Evolutionary conservation across 2,797 vertebrate species (phyloP).

Genomic region (Acipenser ruthenus): DNA sequence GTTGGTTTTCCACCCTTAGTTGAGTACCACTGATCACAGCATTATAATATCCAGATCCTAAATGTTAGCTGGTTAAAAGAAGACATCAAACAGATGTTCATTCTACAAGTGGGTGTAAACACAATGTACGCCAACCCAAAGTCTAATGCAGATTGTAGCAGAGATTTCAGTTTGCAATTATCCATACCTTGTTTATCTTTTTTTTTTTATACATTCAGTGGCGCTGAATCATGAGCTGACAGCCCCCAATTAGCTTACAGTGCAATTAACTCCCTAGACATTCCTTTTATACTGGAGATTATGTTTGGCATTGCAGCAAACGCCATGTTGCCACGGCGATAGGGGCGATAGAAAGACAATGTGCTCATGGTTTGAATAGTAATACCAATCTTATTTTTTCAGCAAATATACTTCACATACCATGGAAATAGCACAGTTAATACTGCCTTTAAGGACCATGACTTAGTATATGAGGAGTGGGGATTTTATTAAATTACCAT

Average conservation of each 20-base stretch:
- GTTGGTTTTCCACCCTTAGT: too few relatives aligned
- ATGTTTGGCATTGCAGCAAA: slow-evolving; percentile 32
- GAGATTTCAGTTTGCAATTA: background rate
- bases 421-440: background rate
- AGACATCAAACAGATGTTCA: too few relatives aligned
- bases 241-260: slow-evolving; percentile 32
- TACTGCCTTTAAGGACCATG: background rate
- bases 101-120: too few relatives aligned
- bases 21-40: too few relatives aligned
- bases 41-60: too few relatives aligned
- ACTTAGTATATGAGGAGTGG: background rate
- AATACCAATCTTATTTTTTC: slow-evolving; percentile 13
- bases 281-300: slow-evolving; percentile 37
- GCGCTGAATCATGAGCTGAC: slow-evolving; percentile 33
- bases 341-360: slow-evolving; percentile 14
- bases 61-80: too few relatives aligned
- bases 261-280: slow-evolving; percentile 38
- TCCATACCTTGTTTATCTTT: slow-evolving; percentile 6
- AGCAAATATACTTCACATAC: background rate
- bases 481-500: background rate
- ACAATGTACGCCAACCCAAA: too few relatives aligned
- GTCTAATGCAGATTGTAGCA: background rate
- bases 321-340: slow-evolving; percentile 39
- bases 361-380: slow-evolving; percentile 20
- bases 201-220: slow-evolving; percentile 43